phyloP scores from a whole-genome alignment of 2,888 invertebrate species.

The Dasysyrphus tricinctus region DNA sequence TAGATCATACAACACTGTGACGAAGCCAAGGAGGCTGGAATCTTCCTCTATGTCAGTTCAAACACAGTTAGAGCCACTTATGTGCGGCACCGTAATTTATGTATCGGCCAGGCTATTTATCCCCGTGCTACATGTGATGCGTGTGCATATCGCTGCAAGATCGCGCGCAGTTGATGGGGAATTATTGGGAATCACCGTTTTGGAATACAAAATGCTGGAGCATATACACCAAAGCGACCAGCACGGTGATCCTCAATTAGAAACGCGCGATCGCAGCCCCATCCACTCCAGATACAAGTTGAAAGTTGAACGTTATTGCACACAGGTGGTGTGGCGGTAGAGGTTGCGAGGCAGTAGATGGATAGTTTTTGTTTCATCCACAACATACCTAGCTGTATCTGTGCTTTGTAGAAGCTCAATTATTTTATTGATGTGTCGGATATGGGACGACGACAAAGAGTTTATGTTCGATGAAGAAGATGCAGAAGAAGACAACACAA shows the following conservation, averaged over 20 bases:
- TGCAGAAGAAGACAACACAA: not conserved
- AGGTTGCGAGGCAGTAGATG: not conserved
- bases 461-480: not conserved
- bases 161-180: slow-evolving; percentile 51
- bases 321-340: slow-evolving; percentile 54
- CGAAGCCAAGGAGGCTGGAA: slow-evolving; percentile 61
- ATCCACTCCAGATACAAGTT: slow-evolving; percentile 57
- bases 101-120: slow-evolving; percentile 72
- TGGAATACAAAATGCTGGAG: slow-evolving; percentile 44
- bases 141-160: slow-evolving; percentile 58
- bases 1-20: slow-evolving; percentile 44
- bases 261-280: slow-evolving; percentile 37
- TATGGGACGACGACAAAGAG: slow-evolving; percentile 27
- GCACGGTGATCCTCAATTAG: slow-evolving; percentile 52
- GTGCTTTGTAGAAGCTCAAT: slow-evolving; percentile 25
- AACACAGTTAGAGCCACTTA: slow-evolving; percentile 75
- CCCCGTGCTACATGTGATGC: slow-evolving; percentile 65
- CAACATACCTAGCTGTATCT: slow-evolving; percentile 46
- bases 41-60: slow-evolving; percentile 66
- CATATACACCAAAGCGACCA: slow-evolving; percentile 5
- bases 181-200: slow-evolving; percentile 72
- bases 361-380: not conserved
- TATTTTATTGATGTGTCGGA: slow-evolving; percentile 58
- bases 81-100: slow-evolving; percentile 69
- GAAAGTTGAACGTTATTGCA: slow-evolving; percentile 62